These are phyloP conservation scores for Perca flavescens DNA, from an alignment of 2,113 vertebrate species.

Conservation along the genomic window DNA sequence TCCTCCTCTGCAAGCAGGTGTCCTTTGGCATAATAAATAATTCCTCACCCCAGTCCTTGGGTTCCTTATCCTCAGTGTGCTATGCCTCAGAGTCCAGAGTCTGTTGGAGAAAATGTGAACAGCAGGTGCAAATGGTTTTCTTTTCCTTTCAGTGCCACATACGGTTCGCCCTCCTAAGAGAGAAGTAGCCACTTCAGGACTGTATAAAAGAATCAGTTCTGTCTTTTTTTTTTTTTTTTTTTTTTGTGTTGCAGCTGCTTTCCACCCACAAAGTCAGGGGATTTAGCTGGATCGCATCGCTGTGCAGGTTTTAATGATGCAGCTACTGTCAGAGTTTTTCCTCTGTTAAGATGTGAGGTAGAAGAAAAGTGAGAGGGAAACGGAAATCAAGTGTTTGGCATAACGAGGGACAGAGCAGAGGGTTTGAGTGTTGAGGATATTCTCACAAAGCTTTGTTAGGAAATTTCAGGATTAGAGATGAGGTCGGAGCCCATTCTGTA, in stretches of 20 bases:
- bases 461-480: conserved; percentile 41
- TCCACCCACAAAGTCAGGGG: conserved; percentile 44
- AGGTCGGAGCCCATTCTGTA: neutral
- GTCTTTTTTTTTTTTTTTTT: conserved; percentile 15
- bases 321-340: conserved; percentile 30
- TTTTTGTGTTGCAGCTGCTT: conserved; percentile 23
- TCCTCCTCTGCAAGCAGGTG: conserved; percentile 16
- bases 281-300: conserved; percentile 8
- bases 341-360: conserved; percentile 32
- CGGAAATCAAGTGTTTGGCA: conserved; percentile 51
- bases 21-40: conserved; percentile 45
- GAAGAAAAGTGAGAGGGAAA: conserved; percentile 36
- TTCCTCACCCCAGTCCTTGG: conserved; percentile 23
- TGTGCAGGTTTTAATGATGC: conserved; percentile 61
- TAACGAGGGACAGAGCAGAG: conserved; percentile 55
- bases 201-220: conserved; percentile 26
- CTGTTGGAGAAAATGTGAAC: conserved; percentile 24
- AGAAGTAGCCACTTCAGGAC: conserved; percentile 26
- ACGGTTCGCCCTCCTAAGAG: neutral
- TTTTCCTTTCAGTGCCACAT: conserved; percentile 26
- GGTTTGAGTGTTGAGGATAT: conserved; percentile 25
- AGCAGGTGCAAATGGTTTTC: conserved; percentile 37
- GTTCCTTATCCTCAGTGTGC: neutral
- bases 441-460: conserved; percentile 21
- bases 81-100: conserved; percentile 8